Base-by-base conservation (phyloP, 2,888 invertebrate genomes). In the Blera fallax region DNA sequence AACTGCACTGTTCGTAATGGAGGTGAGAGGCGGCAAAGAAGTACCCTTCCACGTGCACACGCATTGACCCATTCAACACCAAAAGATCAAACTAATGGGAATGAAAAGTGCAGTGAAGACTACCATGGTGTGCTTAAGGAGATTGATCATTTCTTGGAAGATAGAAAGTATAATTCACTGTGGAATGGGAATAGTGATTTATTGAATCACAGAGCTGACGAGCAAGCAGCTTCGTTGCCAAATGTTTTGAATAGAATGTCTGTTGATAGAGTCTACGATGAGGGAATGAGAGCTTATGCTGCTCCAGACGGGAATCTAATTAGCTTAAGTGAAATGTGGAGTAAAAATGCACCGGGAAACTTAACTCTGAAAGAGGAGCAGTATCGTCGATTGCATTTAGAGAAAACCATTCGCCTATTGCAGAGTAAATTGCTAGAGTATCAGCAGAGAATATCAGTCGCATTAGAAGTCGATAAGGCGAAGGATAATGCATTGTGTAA, bases 391-490 rank as follows among this genome's bases (percentile, higher is more conserved):
- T 95, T 96, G 93, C 96, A 96, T 93, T 91, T 92, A 89, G 97
- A 97, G 91, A 93, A 94, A 79, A 93, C 95, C 88, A 96, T 97
- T 64, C 95, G 95, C 89, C 94, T 95, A 64, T 91, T 97, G 1
- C 97, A 97, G 90, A 94, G 94, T 88, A 95, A 95, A 87, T 91
- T 95, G 62, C 91, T 97, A 27, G 96, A 97, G 88, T 95, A 96
- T 88, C 96, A 97, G 90, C 96, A 97, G 90, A 95, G 95, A 88
- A 90, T 97, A 29, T 95, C 96, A 0, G 96, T 97, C 0, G 97
- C 97, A 0, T 91, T 96, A 4, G 94, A 95, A 90, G 95, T 97
- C 0, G 97, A 97, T 90, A 94, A 94, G 72, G 94, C 95, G 0
- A 97, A 97, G 90, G 96, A 96, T 88, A 91, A 93, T 0, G 95